These are phyloP conservation scores for Conistra vaccinii DNA, from an alignment of 2,888 invertebrate species.

Conservation along the genomic window DNA sequence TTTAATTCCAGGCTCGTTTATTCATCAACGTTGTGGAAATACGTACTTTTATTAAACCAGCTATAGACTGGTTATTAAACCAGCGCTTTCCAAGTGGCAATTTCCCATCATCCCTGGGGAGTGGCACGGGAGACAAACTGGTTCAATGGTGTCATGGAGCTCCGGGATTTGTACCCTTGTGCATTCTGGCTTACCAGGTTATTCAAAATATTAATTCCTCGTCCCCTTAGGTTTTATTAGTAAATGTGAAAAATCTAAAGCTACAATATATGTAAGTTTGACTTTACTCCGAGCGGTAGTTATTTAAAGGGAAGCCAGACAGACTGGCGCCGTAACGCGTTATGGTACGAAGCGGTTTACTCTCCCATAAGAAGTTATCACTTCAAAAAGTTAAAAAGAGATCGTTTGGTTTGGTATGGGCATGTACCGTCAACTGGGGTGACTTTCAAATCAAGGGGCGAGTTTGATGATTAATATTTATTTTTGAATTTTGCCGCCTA, in stretches of 20 bases:
- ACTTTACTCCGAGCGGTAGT: not conserved
- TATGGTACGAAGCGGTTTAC: too few relatives aligned
- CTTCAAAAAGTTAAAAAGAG: too few relatives aligned
- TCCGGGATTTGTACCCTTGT: slow-evolving; percentile 95
- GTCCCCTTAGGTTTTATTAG: not conserved
- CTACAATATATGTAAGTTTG: not conserved
- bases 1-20: slow-evolving; percentile 86
- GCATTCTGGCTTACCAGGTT: slow-evolving; percentile 93
- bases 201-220: slow-evolving; percentile 15
- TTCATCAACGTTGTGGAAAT: slow-evolving; percentile 91
- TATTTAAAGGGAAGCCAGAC: too few relatives aligned
- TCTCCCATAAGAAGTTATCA: too few relatives aligned
- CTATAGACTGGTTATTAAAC: slow-evolving; percentile 91
- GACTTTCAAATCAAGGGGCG: too few relatives aligned
- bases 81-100: slow-evolving; percentile 92
- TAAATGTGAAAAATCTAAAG: not conserved
- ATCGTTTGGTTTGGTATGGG: too few relatives aligned
- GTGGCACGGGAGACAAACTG: slow-evolving; percentile 92
- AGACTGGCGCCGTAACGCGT: too few relatives aligned
- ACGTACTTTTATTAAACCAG: slow-evolving; percentile 91
- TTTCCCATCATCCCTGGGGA: slow-evolving; percentile 94
- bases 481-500: too few relatives aligned
- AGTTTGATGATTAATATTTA: not conserved
- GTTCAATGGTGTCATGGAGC: slow-evolving; percentile 99
- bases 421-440: too few relatives aligned